Evolutionary conservation across 2,888 invertebrate genomes (phyloP).

Genomic region (Myopa tessellatipennis): DNA sequence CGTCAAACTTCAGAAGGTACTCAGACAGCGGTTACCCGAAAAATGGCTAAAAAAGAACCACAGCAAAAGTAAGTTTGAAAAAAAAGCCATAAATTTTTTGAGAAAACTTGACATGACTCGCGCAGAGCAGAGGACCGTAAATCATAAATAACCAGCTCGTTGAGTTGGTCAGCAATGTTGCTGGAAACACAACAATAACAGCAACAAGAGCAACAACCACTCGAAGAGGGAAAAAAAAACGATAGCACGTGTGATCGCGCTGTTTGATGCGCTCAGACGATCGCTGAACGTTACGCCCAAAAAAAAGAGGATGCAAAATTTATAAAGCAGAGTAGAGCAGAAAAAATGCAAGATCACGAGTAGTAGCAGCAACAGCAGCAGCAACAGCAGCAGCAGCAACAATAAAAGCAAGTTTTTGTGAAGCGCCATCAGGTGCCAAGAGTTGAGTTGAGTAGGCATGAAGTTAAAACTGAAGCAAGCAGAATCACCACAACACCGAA

Average conservation of each 20-base stretch:
- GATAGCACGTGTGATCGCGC: slow-evolving; percentile 20
- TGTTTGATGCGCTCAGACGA: neutral
- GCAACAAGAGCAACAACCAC: neutral
- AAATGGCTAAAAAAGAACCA: neutral
- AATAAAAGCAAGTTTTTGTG: slow-evolving; percentile 2
- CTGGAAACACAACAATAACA: slow-evolving; percentile 35
- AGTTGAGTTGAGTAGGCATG: neutral
- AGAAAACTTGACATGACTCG: slow-evolving; percentile 25
- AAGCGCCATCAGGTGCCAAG: slow-evolving; percentile 32
- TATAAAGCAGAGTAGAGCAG: neutral
- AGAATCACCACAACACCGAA: slow-evolving; percentile 2
- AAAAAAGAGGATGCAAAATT: slow-evolving; percentile 15
- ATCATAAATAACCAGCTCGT: slow-evolving; percentile 65
- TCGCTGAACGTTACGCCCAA: neutral
- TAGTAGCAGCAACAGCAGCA: slow-evolving; percentile 34
- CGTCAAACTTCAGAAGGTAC: neutral
- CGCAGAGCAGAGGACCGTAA: slow-evolving; percentile 54
- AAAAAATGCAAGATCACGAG: no score
- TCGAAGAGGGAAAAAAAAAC: slow-evolving; percentile 1
- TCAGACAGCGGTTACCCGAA: no score
- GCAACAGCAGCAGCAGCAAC: slow-evolving; percentile 36
- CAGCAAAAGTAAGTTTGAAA: neutral
- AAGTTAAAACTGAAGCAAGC: neutral
- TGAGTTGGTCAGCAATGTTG: slow-evolving; percentile 53
- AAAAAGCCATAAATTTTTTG: slow-evolving; percentile 37